Conservation (phyloP, 1,140 invertebrate genomes). For the Limonius californicus region DNA sequence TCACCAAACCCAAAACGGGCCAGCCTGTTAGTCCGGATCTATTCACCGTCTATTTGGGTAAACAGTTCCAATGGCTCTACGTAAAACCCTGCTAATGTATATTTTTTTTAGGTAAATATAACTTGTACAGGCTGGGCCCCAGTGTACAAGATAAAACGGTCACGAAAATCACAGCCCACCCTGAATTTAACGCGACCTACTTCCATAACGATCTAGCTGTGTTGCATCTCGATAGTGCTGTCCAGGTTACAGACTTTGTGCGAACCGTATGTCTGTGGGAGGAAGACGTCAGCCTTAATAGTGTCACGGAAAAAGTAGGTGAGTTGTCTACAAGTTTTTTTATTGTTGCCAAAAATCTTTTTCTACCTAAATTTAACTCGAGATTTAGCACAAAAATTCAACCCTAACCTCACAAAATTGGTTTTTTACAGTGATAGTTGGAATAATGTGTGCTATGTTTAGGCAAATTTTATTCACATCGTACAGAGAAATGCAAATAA, state of each 20-base stretch:
- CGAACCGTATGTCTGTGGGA: background rate
- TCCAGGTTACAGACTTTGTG: background rate
- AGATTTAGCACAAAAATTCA: no score
- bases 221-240: background rate
- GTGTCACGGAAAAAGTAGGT: background rate
- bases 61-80: background rate
- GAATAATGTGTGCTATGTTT: no score
- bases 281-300: background rate
- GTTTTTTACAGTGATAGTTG: no score
- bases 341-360: no score
- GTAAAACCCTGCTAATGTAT: background rate
- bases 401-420: no score
- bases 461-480: no score
- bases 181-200: background rate
- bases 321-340: no score
- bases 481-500: no score
- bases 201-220: background rate
- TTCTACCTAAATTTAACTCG: no score
- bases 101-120: constrained; percentile 49
- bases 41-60: constrained; percentile 39
- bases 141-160: constrained; percentile 29
- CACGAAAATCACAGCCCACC: background rate
- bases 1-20: constrained; percentile 34
- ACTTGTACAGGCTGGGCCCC: constrained; percentile 49
- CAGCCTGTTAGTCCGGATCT: constrained; percentile 24